These are phyloP conservation scores for Xerus inauris DNA, from an alignment of 2,113 vertebrate species.

Conservation along the genomic window DNA sequence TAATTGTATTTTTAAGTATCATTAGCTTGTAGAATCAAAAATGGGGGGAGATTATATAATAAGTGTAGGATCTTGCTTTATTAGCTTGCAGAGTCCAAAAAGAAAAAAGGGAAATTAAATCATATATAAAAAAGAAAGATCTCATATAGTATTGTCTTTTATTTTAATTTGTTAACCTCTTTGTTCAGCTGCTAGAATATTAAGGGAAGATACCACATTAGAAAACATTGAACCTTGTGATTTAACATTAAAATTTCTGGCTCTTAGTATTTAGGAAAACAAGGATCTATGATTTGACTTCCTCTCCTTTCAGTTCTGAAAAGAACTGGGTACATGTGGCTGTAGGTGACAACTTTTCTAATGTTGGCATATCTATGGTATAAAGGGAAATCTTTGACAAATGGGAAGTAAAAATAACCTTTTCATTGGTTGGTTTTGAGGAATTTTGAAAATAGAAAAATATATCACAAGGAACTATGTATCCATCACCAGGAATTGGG, in stretches of 20 bases:
- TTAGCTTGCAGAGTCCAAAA: constrained; percentile 22
- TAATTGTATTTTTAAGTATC: background rate
- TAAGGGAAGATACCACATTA: background rate
- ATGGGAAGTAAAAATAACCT: background rate
- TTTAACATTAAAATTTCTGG: constrained; percentile 50
- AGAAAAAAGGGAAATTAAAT: background rate
- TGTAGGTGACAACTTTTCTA: background rate
- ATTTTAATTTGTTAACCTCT: background rate
- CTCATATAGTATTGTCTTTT: background rate
- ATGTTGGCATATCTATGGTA: background rate
- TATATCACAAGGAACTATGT: background rate
- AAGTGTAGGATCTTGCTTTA: constrained; percentile 30
- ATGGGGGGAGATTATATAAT: background rate
- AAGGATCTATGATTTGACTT: background rate
- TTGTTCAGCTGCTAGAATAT: background rate
- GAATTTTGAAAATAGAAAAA: constrained; percentile 1
- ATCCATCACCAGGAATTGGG: background rate
- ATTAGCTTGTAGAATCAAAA: constrained; percentile 22
- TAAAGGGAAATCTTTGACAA: background rate
- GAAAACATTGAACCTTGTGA: background rate
- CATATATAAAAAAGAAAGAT: background rate
- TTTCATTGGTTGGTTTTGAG: background rate
- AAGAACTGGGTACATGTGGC: background rate
- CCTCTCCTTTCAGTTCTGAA: background rate
- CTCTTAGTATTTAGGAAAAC: background rate